phyloP scores from a whole-genome alignment of 2,888 invertebrate genomes.

The Steinernema scapterisci region DNA sequence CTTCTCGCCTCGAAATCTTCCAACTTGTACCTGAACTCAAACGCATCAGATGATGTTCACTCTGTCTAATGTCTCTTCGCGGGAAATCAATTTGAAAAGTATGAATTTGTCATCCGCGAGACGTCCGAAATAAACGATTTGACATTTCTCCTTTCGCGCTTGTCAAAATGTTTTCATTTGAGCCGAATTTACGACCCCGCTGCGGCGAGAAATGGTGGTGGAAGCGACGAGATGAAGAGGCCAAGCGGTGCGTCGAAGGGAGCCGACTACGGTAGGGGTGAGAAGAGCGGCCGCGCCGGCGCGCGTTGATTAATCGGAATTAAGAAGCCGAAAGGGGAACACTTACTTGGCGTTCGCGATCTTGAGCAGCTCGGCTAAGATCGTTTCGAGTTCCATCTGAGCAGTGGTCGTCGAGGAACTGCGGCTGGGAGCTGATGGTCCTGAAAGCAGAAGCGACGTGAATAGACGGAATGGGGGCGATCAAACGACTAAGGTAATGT shows the following conservation, averaged over 20 bases:
- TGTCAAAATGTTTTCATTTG: slow-evolving; percentile 31
- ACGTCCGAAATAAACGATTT: slow-evolving; percentile 11
- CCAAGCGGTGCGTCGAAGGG: neutral
- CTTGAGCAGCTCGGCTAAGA: slow-evolving; percentile 35
- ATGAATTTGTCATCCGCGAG: neutral
- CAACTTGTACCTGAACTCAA: slow-evolving; percentile 42
- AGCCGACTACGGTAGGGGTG: slow-evolving; percentile 17
- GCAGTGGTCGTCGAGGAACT: neutral
- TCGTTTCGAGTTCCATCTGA: slow-evolving; percentile 29
- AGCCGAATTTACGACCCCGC: slow-evolving; percentile 30
- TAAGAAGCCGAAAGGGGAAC: neutral
- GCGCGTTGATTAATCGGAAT: slow-evolving; percentile 16
- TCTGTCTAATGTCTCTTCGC: neutral
- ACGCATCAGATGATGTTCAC: neutral
- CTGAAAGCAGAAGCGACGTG: slow-evolving; percentile 20
- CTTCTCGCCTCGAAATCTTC: slow-evolving; percentile 44
- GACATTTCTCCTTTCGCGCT: slow-evolving; percentile 33
- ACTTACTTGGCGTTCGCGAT: slow-evolving; percentile 39
- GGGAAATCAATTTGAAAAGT: slow-evolving; percentile 23
- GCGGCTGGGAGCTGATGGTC: neutral
- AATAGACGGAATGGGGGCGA: slow-evolving; percentile 31
- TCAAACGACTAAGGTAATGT: slow-evolving; percentile 30
- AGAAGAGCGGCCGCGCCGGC: neutral
- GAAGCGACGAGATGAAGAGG: slow-evolving; percentile 21
- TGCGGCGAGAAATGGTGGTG: slow-evolving; percentile 24